These are phyloP conservation scores for Anabas testudineus DNA, from an alignment of 2,797 vertebrate genomes.

Conservation along the genomic window DNA sequence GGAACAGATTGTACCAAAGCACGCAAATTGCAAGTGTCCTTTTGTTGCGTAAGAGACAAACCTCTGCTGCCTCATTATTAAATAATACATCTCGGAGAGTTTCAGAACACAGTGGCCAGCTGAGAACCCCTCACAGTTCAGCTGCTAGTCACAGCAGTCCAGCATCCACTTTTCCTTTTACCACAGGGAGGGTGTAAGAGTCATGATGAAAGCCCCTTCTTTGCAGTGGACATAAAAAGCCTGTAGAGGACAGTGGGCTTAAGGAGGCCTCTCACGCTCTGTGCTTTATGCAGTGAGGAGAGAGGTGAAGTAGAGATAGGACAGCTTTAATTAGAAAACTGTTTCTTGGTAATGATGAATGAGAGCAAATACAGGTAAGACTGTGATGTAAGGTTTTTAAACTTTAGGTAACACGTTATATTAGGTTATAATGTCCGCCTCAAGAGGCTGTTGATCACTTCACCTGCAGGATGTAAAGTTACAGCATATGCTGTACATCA, in stretches of 20 bases:
- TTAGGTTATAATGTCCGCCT: not conserved
- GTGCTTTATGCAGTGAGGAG: conserved; percentile 24
- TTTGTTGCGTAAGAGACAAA: conserved; percentile 16
- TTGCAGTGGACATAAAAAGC: conserved; percentile 73
- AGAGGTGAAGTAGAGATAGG: conserved; percentile 25
- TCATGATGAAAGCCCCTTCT: conserved; percentile 52
- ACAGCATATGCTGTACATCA: not conserved
- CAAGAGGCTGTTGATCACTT: not conserved
- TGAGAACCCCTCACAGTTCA: conserved; percentile 29
- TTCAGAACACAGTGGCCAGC: conserved; percentile 2
- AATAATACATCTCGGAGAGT: conserved; percentile 3
- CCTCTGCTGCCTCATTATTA: conserved; percentile 3
- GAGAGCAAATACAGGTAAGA: conserved; percentile 39
- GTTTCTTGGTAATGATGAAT: conserved; percentile 27
- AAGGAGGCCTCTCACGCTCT: conserved; percentile 21
- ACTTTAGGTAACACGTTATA: not conserved
- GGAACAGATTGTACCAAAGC: not conserved
- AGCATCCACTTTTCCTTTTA: conserved; percentile 21
- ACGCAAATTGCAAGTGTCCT: conserved; percentile 2
- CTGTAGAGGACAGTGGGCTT: conserved; percentile 64
- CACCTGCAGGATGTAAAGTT: not conserved
- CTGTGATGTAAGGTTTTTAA: not conserved
- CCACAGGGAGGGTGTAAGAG: conserved; percentile 3
- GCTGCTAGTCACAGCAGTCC: conserved; percentile 27
- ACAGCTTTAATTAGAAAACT: conserved; percentile 4